These are phyloP conservation scores for Eueides isabella DNA, from an alignment of 1,140 invertebrate genomes.

Conservation along the genomic window DNA sequence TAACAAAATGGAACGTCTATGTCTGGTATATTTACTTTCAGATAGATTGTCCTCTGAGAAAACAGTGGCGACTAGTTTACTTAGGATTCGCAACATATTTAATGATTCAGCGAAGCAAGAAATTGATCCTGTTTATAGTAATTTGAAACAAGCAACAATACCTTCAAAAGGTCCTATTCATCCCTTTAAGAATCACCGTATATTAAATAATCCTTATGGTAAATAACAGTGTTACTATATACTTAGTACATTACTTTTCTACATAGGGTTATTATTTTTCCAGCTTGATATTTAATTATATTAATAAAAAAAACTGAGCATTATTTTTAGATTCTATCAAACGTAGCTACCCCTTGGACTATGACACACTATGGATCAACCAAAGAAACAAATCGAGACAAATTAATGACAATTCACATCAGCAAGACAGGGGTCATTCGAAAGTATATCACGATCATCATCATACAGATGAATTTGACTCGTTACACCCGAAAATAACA, in stretches of 20 bases:
- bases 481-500: constrained; percentile 36
- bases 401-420: constrained; percentile 30
- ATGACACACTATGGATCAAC: constrained; percentile 41
- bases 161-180: neutral
- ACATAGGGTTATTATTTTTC: neutral
- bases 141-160: constrained; percentile 32
- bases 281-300: neutral
- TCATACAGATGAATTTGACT: constrained; percentile 44
- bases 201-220: constrained; percentile 4
- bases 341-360: constrained; percentile 42
- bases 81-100: constrained; percentile 64
- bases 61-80: constrained; percentile 51
- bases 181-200: neutral
- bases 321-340: constrained; percentile 38
- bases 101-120: constrained; percentile 55
- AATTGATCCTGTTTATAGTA: constrained; percentile 55
- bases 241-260: no score
- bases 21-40: constrained; percentile 37
- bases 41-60: constrained; percentile 36
- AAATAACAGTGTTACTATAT: neutral
- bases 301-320: constrained; percentile 7
- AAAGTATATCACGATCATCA: constrained; percentile 52
- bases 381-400: constrained; percentile 41
- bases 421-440: constrained; percentile 54
- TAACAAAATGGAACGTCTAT: neutral